Base-by-base conservation (phyloP, 2,888 invertebrate genomes). In the Leptopilina myrica region DNA sequence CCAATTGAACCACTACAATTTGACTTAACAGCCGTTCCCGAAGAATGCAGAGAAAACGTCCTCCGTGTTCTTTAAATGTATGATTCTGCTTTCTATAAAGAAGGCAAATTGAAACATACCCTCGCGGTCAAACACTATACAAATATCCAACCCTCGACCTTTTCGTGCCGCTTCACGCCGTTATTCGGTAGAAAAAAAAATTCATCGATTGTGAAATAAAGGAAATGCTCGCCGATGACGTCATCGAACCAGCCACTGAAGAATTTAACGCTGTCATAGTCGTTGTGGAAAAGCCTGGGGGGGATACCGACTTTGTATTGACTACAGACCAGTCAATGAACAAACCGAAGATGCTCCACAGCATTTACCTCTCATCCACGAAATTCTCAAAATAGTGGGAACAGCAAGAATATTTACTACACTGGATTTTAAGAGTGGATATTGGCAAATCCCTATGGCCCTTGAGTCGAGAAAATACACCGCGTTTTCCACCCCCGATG, bases 111-210 rank as follows among this genome's bases (percentile, higher is more conserved):
- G 65, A 6, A 5, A 12, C 49, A 69, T 67, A 59, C 77, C 67
- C 20, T n/a, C 4, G 64, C 77, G 20, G 20, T 20, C 20, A 0
- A 20, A 1, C 1, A 64, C 77, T 64, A 14, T 65, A 79, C 56
- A 64, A 77, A 5, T 77, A 59, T 2, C n/a, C n/a, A n/a, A 53
- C 11, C 2, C 1, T 4, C 64, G 53, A 26, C 11, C 65, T 0
- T 46, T 78, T 11, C 64, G 62, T n/a, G 66, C 59, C 1, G 26
- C n/a, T 2, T 76, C 78, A 12, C 76, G 67, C 15, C 76, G 76
- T 5, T 78, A 67, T 59, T 81, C 86, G 76, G 65, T 81, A 86
- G 79, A 79, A 82, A 82, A 80, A 76, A 76, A 78, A 67, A 82
- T 65, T 78, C 40, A 83, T 87, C 5, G 62, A 75, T 6, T 15